phyloP scores from a whole-genome alignment of 2,113 vertebrate genomes.

The Manacus vitellinus region DNA sequence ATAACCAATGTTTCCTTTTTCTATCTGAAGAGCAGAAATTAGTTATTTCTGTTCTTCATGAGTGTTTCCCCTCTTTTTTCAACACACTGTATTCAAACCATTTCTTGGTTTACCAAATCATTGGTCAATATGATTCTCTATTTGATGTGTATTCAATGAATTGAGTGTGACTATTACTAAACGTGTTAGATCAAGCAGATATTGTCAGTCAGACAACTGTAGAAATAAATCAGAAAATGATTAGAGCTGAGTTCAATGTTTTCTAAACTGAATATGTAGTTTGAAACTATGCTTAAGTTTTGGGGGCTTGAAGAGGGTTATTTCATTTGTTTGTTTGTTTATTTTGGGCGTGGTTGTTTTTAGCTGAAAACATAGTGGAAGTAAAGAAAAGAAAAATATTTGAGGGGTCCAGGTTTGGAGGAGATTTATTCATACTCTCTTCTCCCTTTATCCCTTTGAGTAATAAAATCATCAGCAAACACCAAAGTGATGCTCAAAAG shows the following conservation, averaged over 20 bases:
- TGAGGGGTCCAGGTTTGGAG: accelerated
- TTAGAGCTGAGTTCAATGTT: neutral
- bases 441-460: neutral
- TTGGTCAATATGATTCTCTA: neutral
- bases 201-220: neutral
- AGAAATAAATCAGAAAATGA: neutral
- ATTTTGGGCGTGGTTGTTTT: accelerated
- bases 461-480: neutral
- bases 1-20: neutral
- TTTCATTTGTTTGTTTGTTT: neutral
- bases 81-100: neutral
- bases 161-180: neutral
- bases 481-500: neutral
- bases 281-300: neutral
- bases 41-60: neutral
- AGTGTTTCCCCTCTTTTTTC: neutral
- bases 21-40: neutral
- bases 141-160: neutral
- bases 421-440: neutral
- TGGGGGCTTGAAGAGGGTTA: accelerated
- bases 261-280: neutral
- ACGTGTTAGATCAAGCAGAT: neutral
- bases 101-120: neutral
- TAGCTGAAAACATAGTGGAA: neutral
- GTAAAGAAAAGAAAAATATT: neutral